These are phyloP conservation scores for Romanogobio albipinnatus DNA, from an alignment of 2,113 vertebrate genomes.

Conservation along the genomic window DNA sequence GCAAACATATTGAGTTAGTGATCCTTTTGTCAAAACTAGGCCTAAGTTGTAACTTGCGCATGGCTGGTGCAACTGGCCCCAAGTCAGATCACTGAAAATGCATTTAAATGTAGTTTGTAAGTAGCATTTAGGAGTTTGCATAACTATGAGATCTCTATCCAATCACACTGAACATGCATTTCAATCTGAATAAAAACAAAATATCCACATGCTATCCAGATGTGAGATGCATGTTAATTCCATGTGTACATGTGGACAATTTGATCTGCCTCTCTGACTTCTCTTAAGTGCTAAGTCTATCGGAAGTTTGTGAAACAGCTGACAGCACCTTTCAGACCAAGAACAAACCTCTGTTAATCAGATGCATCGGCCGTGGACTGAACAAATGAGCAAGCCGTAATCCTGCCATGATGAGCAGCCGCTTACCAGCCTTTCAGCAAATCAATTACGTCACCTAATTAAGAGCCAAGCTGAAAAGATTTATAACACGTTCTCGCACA, in stretches of 20 bases:
- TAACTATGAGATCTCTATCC: neutral
- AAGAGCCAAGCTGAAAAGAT: conserved; percentile 1
- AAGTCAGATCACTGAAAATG: neutral
- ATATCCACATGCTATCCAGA: neutral
- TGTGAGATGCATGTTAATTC: neutral
- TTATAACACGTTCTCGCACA: neutral
- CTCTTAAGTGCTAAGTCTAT: neutral
- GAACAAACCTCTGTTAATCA: neutral
- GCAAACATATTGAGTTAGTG: too few relatives aligned
- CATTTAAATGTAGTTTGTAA: neutral
- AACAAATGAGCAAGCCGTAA: conserved; percentile 3
- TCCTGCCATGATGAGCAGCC: neutral
- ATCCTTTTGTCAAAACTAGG: neutral
- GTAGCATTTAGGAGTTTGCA: neutral
- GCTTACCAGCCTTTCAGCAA: conserved; percentile 8
- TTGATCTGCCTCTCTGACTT: neutral
- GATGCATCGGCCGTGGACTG: neutral
- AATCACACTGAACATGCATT: neutral
- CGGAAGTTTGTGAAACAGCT: neutral
- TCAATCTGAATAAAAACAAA: neutral
- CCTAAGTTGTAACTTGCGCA: neutral
- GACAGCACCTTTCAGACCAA: conserved; percentile 9
- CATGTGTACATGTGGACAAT: neutral
- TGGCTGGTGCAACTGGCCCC: neutral
- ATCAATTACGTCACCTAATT: neutral